Evolutionary conservation across 1,140 invertebrate genomes (phyloP).

Genomic region (Lepeophtheirus salmonis): DNA sequence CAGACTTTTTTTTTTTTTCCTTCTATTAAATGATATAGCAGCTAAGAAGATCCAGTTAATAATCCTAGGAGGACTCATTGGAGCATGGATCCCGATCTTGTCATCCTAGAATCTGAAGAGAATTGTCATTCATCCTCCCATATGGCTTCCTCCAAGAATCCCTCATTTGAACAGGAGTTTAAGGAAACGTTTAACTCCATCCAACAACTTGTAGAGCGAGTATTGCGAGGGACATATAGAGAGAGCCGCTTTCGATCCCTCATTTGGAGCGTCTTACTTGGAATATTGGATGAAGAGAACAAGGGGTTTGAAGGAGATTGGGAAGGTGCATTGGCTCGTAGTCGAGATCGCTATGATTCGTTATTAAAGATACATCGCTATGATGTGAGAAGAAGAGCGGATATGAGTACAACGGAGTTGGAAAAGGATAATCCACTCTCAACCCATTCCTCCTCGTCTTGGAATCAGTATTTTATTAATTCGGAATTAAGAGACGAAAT

Average conservation of each 20-base stretch:
- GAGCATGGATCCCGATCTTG: too few relatives aligned
- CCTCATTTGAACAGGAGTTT: too few relatives aligned
- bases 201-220: not conserved
- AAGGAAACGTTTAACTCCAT: not conserved
- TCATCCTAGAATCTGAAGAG: too few relatives aligned
- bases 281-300: not conserved
- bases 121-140: too few relatives aligned
- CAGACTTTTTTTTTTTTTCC: too few relatives aligned
- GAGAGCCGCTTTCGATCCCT: not conserved
- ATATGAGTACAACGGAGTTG: not conserved
- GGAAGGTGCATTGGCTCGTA: not conserved
- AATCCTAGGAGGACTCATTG: too few relatives aligned
- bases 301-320: not conserved
- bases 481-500: conserved; percentile 1
- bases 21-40: too few relatives aligned
- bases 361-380: not conserved
- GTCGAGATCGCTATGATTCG: not conserved
- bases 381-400: not conserved
- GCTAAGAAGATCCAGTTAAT: too few relatives aligned
- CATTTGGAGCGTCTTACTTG: not conserved
- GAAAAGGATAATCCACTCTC: conserved; percentile 8
- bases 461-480: conserved; percentile 14
- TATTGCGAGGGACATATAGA: not conserved
- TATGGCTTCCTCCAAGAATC: too few relatives aligned
- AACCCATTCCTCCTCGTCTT: not conserved